A percentile compares a stretch with the other conserved stretches of the same genome.
Conservation (phyloP, 2,113 vertebrate species). For the Heterocephalus glaber region DNA sequence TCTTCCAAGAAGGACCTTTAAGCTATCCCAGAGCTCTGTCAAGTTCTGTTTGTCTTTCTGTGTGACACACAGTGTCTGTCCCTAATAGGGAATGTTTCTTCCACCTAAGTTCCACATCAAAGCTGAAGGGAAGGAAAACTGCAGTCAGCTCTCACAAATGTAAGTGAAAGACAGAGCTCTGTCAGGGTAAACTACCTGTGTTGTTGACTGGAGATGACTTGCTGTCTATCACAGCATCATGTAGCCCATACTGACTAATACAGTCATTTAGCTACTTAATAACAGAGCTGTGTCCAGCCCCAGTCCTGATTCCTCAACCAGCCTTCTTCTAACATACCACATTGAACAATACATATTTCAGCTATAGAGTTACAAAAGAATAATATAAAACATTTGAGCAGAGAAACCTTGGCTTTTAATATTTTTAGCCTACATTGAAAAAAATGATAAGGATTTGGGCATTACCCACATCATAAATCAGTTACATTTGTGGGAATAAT, state of each 20-base stretch:
- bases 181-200: background rate
- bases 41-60: background rate
- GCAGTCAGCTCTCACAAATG: fast-evolving
- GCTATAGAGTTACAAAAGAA: background rate
- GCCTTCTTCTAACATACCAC: background rate
- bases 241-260: background rate
- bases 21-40: background rate
- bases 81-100: background rate
- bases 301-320: background rate
- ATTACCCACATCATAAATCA: background rate
- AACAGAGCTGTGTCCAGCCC: background rate
- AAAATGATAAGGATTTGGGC: background rate
- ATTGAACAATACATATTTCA: background rate
- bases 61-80: background rate
- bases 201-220: background rate
- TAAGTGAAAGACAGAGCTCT: background rate
- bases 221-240: background rate
- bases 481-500: background rate
- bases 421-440: background rate
- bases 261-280: background rate
- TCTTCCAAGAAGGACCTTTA: background rate
- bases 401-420: background rate
- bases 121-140: background rate
- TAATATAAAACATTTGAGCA: background rate
- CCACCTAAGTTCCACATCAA: background rate